phyloP scores from a whole-genome alignment of 2,888 invertebrate species.

The Anthrax anthrax region DNA sequence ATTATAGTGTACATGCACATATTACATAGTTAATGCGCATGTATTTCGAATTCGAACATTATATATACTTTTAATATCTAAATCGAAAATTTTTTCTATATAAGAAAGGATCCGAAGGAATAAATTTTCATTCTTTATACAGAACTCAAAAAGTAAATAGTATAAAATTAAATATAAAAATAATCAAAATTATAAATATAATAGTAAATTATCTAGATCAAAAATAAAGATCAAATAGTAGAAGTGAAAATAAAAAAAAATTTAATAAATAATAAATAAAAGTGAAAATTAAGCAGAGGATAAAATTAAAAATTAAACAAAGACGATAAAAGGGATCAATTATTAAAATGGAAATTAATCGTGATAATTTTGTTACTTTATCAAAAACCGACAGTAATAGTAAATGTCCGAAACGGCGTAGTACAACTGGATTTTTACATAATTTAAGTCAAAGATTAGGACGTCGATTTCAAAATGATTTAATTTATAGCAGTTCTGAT shows the following conservation, averaged over 20 bases:
- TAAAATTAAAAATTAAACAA: not conserved
- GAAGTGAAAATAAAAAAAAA: not conserved
- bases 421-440: conserved; percentile 40
- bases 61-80: too few relatives aligned
- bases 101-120: too few relatives aligned
- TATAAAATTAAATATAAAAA: too few relatives aligned
- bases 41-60: too few relatives aligned
- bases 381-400: conserved; percentile 1
- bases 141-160: too few relatives aligned
- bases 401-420: not conserved
- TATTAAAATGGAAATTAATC: conserved; percentile 4
- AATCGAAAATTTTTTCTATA: too few relatives aligned
- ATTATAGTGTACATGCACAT: too few relatives aligned
- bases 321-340: too few relatives aligned
- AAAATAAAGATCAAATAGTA: not conserved
- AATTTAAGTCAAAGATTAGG: conserved; percentile 50
- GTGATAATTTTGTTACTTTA: conserved; percentile 5
- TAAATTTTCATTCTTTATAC: too few relatives aligned
- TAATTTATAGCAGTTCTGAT: conserved; percentile 26
- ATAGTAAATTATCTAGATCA: too few relatives aligned
- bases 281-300: not conserved
- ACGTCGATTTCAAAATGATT: conserved; percentile 38
- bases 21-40: too few relatives aligned
- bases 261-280: not conserved
- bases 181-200: too few relatives aligned